Evolutionary conservation across 2,888 invertebrate species (phyloP).

Genomic region (Bembecia ichneumoniformis): DNA sequence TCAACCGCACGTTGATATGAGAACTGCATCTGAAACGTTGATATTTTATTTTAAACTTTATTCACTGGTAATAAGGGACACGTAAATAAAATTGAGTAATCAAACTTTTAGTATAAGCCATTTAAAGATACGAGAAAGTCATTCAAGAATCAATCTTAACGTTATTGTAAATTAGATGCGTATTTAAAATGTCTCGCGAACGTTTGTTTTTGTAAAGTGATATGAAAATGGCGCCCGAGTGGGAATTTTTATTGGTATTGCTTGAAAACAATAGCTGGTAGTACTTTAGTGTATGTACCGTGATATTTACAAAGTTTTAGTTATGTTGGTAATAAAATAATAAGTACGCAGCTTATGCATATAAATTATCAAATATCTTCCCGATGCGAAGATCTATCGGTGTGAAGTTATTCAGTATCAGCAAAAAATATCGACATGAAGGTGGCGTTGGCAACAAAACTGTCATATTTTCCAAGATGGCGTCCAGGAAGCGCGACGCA

Average conservation of each 20-base stretch:
- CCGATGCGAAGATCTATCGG: too few species aligned
- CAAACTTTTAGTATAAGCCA: not conserved
- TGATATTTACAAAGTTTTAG: too few species aligned
- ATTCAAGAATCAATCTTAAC: not conserved
- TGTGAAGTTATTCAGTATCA: slow-evolving; percentile 9
- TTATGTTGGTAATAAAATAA: too few species aligned
- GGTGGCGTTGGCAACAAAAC: slow-evolving; percentile 19
- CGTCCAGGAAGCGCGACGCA: slow-evolving; percentile 29
- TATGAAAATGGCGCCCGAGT: slow-evolving; percentile 19
- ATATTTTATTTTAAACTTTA: slow-evolving; percentile 7
- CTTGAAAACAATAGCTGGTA: slow-evolving; percentile 18
- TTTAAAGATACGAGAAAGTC: not conserved
- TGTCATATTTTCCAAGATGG: slow-evolving; percentile 40
- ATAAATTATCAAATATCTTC: too few species aligned
- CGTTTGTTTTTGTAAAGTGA: slow-evolving; percentile 2
- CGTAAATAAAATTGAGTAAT: not conserved
- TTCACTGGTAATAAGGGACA: not conserved
- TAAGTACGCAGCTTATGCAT: too few species aligned
- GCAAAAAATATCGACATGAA: slow-evolving; percentile 10
- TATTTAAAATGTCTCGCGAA: not conserved
- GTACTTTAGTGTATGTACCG: too few species aligned
- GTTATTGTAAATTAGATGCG: not conserved
- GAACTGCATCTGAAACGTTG: not conserved
- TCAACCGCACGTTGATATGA: slow-evolving; percentile 1
- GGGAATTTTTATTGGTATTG: slow-evolving; percentile 22